Evolutionary conservation across 1,140 invertebrate genomes (phyloP), one percentile per base, ranked within the genome.

Genomic region (Amyelois transitella): DNA sequence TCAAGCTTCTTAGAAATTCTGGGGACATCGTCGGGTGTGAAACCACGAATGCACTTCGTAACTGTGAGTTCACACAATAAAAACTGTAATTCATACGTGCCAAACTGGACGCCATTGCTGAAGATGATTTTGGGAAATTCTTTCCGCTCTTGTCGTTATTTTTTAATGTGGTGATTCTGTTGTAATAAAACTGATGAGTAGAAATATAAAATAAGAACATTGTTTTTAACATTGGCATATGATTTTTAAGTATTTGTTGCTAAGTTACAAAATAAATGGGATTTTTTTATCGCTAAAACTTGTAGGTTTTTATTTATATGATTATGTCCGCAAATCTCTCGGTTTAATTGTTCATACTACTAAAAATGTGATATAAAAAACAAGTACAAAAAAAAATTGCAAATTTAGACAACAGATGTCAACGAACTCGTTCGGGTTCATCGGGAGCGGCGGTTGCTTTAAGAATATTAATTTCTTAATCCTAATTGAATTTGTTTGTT

Each of bases 401-500:
- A 62, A 72, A 79, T 72, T 69, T 54, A 60, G 59, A 75, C 72
- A 76, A 55, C 50, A 51, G 53, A 58, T 64, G 72, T 70, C 72
- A 69, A 67, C 67, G 77, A 77, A 75, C 77, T 58, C 58, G 64
- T 65, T 76, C 47, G 66, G 73, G 55, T 64, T 38, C 59, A 66
- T 76, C 69, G 67, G 75, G 70, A 71, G 69, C 68, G 59, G 70
- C 81, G 79, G 80, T 68, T 64, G 70, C 72, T 83, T 83, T 81
- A 79, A 77, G 64, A 49, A 53, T 72, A 38, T 81, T 78, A 81
- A 86, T 80, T 83, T 83, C 82, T 86, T 83, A 81, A 83, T 82
- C 70, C 77, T 86, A 83, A 86, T 86, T 86, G 80, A 82, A 76
- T 86, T 83, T 86, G 75, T 83, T 83, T 83, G 82, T 86, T 75